These are phyloP conservation scores for Cantharis lateralis DNA, from an alignment of 2,888 invertebrate genomes.

Conservation along the genomic window DNA sequence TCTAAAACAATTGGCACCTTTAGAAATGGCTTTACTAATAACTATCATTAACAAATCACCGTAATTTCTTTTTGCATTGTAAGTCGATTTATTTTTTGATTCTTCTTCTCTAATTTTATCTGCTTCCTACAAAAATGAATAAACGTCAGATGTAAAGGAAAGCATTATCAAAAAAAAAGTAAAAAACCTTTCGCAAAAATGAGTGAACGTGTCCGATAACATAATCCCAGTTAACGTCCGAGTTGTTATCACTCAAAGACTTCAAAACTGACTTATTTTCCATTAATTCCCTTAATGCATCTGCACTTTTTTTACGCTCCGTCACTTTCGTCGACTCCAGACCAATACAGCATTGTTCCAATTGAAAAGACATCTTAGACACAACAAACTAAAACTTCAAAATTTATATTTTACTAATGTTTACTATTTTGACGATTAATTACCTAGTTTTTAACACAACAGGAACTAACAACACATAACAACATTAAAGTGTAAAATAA, in stretches of 20 bases:
- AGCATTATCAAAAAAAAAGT: slow-evolving; percentile 54
- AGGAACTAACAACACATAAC: background rate
- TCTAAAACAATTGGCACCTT: slow-evolving; percentile 36
- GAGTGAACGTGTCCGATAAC: slow-evolving; percentile 48
- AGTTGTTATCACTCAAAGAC: slow-evolving; percentile 54
- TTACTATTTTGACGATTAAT: background rate
- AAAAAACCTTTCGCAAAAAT: slow-evolving; percentile 37
- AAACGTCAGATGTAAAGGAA: slow-evolving; percentile 43
- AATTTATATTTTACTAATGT: background rate
- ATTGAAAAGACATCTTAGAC: slow-evolving; percentile 1
- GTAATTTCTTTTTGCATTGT: slow-evolving; percentile 46
- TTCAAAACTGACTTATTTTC: slow-evolving; percentile 55
- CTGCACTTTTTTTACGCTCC: slow-evolving; percentile 59
- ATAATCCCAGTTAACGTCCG: slow-evolving; percentile 57
- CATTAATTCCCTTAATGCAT: slow-evolving; percentile 55
- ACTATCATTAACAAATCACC: slow-evolving; percentile 55
- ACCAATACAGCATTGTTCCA: slow-evolving; percentile 53
- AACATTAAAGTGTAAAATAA: background rate
- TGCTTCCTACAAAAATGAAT: slow-evolving; percentile 56
- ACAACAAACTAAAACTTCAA: background rate
- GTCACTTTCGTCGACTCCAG: slow-evolving; percentile 54
- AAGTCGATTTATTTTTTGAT: slow-evolving; percentile 53
- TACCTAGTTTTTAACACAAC: background rate
- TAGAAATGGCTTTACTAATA: slow-evolving; percentile 58
- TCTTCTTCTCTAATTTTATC: slow-evolving; percentile 58